Evolutionary conservation across 1,140 invertebrate genomes (phyloP), one percentile per base, ranked within the genome.

Genomic region (Aphis craccivora): DNA sequence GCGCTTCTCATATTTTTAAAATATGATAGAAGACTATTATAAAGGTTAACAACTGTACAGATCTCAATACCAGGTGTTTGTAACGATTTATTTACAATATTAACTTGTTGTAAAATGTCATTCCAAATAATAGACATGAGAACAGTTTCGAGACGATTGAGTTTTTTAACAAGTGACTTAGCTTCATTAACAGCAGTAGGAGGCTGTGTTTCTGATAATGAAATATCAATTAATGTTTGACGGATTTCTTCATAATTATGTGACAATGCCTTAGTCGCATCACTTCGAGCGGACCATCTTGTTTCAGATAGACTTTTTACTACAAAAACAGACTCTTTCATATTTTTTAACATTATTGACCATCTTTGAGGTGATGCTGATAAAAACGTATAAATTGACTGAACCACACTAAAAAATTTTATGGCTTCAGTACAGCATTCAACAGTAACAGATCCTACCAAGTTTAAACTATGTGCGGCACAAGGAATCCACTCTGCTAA

Each of bases 61-160:
- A 83, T 81, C 43, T 92, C 30, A 43, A 91, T 83, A 53, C 43
- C 67, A 3, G 25, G 91, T 81, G 37, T 86, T 94, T 60, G 45
- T 60, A 55, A 91, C 76, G 45, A n/a, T 93, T 43, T 93, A 45
- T 43, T 60, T n/a, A 55, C 51, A 53, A 53, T 81, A 55, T 93
- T 93, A 35, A 93, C 30, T 60, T 88, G 43, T 93, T 94, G 25
- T 84, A 94, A 94, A 53, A 94, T 93, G 76, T 83, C 93, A 87
- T 93, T 84, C 93, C 91, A 94, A 84, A 94, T 90, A 89, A 51
- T 76, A 53, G 93, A 40, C 94, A 93, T 93, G 2, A 94, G 76
- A 51, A 87, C 87, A 51, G 86, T 94, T 83, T 94, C 94, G 89
- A 94, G 89, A 37, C 86, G 40, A 30, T 94, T 86, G 23, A 93